A percentile compares a stretch with the other conserved stretches of the same genome.
These are phyloP conservation scores for Novumbra hubbsi DNA, from an alignment of 2,797 vertebrate genomes.

Conservation along the genomic window DNA sequence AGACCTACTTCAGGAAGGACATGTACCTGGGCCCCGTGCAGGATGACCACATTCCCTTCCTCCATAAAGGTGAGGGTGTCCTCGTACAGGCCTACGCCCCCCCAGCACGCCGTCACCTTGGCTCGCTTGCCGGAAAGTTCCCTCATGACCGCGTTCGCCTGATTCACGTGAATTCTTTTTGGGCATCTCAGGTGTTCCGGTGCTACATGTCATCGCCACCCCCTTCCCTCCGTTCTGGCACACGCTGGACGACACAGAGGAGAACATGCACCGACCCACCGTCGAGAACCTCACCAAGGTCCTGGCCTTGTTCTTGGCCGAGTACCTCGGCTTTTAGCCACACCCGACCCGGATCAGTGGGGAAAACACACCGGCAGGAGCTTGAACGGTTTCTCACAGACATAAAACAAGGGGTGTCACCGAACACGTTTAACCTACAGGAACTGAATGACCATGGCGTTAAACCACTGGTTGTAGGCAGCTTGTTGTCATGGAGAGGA, in stretches of 20 bases:
- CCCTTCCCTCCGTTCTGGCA: constrained; percentile 91
- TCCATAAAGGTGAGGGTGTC: constrained; percentile 72
- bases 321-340: constrained; percentile 81
- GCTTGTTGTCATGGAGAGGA: constrained; percentile 5
- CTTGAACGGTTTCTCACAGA: background rate
- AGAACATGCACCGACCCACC: constrained; percentile 83
- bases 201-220: constrained; percentile 85
- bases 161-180: background rate
- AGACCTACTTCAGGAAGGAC: constrained; percentile 82
- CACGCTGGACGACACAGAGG: constrained; percentile 81
- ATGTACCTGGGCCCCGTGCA: constrained; percentile 79
- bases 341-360: background rate
- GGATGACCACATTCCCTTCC: constrained; percentile 91
- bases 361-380: background rate
- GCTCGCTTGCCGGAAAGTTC: background rate
- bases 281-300: constrained; percentile 86
- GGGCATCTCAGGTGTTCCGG: constrained; percentile 76
- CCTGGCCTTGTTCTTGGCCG: constrained; percentile 80
- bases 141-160: background rate
- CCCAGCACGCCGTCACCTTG: background rate
- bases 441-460: background rate
- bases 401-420: background rate
- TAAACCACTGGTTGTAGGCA: background rate
- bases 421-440: background rate
- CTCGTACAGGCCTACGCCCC: background rate